phyloP scores from a whole-genome alignment of 2,797 vertebrate genomes.

The Distichodus sexfasciatus region DNA sequence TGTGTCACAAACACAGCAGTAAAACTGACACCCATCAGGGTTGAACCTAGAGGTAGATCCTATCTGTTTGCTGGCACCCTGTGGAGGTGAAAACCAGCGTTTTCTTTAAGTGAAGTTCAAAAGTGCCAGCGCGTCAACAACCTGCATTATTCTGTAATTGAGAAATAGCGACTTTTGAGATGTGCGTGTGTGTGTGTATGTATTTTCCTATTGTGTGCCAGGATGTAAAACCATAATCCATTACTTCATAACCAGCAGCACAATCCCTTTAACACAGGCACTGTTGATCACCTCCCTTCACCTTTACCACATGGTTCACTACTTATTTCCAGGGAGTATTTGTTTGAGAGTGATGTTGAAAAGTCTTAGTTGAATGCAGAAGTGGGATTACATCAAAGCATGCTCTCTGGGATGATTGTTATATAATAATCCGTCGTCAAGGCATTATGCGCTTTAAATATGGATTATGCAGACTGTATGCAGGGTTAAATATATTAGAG shows the following conservation, averaged over 20 bases:
- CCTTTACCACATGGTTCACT: background rate
- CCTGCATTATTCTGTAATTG: background rate
- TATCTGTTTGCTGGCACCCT: background rate
- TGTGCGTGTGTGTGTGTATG: background rate
- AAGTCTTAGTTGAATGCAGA: background rate
- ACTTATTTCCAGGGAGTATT: background rate
- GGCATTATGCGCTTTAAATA: background rate
- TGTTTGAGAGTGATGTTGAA: background rate
- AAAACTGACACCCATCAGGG: background rate
- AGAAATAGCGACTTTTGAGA: background rate
- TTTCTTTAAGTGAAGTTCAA: background rate
- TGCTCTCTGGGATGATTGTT: background rate
- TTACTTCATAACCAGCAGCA: background rate
- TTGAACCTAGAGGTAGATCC: background rate
- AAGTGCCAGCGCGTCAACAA: background rate
- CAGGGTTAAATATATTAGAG: no score
- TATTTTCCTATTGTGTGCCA: background rate
- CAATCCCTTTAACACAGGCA: background rate
- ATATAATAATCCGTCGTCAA: no score
- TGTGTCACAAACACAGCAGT: background rate
- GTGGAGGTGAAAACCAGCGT: background rate
- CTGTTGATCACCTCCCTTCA: conserved; percentile 2
- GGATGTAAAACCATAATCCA: no score
- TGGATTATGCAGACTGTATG: background rate
- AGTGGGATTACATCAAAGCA: background rate